Conservation (phyloP, 2,797 vertebrate genomes). For the Sebastes cheni region DNA sequence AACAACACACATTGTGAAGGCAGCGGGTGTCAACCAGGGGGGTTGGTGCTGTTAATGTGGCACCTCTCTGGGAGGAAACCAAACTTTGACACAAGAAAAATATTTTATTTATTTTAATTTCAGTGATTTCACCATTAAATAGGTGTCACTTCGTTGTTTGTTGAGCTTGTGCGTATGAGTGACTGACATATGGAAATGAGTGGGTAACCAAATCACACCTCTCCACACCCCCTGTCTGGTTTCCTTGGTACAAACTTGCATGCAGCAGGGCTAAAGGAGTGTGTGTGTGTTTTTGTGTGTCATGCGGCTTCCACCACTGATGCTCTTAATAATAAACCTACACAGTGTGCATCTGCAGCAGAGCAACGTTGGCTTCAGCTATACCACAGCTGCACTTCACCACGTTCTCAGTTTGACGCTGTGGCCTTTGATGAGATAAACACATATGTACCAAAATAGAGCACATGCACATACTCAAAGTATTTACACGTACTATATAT, state of each 20-base stretch:
- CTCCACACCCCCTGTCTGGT: background rate
- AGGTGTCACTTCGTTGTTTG: background rate
- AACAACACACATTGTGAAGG: background rate
- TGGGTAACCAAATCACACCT: constrained; percentile 1
- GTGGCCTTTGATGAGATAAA: background rate
- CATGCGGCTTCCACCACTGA: constrained; percentile 13
- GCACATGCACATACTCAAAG: background rate
- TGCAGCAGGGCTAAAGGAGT: background rate
- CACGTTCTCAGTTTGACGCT: background rate
- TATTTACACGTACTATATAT: background rate
- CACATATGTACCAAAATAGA: background rate
- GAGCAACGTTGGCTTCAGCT: constrained; percentile 16
- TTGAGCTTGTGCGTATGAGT: background rate
- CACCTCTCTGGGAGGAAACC: background rate
- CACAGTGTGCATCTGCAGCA: constrained; percentile 55
- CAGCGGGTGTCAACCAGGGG: background rate
- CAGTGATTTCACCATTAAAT: background rate
- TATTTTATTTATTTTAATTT: background rate
- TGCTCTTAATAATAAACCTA: constrained; percentile 48
- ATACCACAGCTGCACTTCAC: constrained; percentile 5
- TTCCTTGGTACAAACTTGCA: constrained; percentile 4
- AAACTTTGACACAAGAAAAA: background rate
- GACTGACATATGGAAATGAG: background rate
- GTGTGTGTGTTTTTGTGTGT: background rate
- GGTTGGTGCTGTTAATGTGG: too few relatives aligned